Conservation (phyloP, 1,140 invertebrate species). For the Trichonephila clavata region DNA sequence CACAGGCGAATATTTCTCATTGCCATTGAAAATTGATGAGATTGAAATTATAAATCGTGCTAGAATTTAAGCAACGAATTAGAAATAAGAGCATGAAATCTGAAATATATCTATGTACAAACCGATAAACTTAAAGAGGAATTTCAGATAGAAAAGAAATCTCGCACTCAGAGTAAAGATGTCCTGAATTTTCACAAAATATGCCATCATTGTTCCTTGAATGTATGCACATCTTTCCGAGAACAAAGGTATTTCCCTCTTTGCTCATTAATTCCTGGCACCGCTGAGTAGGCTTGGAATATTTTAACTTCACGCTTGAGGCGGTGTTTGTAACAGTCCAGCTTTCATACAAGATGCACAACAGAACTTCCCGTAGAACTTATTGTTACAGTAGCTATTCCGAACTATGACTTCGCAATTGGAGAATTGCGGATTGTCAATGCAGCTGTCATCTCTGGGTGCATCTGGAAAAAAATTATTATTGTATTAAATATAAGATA, state of each 20-base stretch:
- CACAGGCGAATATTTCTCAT: background rate
- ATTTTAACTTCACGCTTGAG: background rate
- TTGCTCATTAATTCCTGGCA: background rate
- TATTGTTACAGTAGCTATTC: slow-evolving; percentile 90
- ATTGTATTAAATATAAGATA: too few species aligned
- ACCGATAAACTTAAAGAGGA: background rate
- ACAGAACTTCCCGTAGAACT: slow-evolving; percentile 95
- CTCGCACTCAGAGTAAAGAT: background rate
- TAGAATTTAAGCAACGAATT: background rate
- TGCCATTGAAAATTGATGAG: background rate
- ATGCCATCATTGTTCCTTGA: background rate
- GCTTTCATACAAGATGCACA: slow-evolving; percentile 94
- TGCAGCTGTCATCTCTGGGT: slow-evolving; percentile 89
- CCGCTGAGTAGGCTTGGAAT: background rate
- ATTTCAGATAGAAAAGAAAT: background rate
- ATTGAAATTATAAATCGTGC: background rate
- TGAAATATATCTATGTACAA: too few species aligned
- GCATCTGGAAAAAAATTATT: slow-evolving; percentile 83
- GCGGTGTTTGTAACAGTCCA: slow-evolving; percentile 78
- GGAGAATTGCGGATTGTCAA: slow-evolving; percentile 93
- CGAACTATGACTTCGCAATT: slow-evolving; percentile 92
- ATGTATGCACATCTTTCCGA: too few species aligned
- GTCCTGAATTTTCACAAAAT: background rate
- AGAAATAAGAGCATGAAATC: background rate
- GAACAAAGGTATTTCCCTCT: background rate